A percentile compares a stretch with the other conserved stretches of the same genome.
Evolutionary conservation across 2,888 invertebrate genomes (phyloP).

Genomic region (Harpalus rufipes): DNA sequence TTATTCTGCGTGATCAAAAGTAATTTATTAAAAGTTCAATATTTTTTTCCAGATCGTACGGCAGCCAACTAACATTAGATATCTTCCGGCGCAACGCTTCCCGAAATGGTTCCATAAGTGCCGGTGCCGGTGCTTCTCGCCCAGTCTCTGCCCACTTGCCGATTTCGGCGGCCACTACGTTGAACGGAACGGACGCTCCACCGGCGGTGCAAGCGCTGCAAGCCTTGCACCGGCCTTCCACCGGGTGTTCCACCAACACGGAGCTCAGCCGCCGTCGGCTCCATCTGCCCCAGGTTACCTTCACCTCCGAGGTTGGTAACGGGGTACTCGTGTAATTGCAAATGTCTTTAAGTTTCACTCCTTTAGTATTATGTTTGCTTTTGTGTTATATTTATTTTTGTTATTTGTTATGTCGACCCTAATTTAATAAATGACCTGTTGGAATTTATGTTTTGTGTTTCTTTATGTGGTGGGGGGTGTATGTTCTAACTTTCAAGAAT

Average conservation of each 20-base stretch:
- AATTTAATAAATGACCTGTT: slow-evolving; percentile 39
- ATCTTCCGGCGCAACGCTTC: slow-evolving; percentile 83
- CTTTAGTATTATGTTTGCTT: slow-evolving; percentile 6
- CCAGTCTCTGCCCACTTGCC: slow-evolving; percentile 73
- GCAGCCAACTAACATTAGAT: slow-evolving; percentile 85
- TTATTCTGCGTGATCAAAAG: not conserved
- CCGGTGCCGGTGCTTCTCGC: slow-evolving; percentile 35
- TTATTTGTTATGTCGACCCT: slow-evolving; percentile 42
- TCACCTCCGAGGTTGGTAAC: slow-evolving; percentile 94
- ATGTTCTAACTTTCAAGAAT: not conserved
- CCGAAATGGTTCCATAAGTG: slow-evolving; percentile 75
- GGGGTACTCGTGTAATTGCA: slow-evolving; percentile 84
- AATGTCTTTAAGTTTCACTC: slow-evolving; percentile 70
- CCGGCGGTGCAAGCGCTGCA: slow-evolving; percentile 72
- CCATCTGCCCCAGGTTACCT: slow-evolving; percentile 89
- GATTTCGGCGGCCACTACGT: slow-evolving; percentile 69
- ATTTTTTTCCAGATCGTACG: slow-evolving; percentile 82
- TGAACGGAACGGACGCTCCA: slow-evolving; percentile 67
- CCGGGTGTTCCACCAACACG: slow-evolving; percentile 84
- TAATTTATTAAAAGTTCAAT: not conserved
- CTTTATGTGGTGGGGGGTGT: not conserved
- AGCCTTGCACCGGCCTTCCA: slow-evolving; percentile 81
- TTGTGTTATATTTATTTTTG: slow-evolving; percentile 49
- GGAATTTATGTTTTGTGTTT: slow-evolving; percentile 28
- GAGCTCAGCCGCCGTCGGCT: slow-evolving; percentile 81